phyloP scores from a whole-genome alignment of 1,140 invertebrate species.

The Ceratina japonica region DNA sequence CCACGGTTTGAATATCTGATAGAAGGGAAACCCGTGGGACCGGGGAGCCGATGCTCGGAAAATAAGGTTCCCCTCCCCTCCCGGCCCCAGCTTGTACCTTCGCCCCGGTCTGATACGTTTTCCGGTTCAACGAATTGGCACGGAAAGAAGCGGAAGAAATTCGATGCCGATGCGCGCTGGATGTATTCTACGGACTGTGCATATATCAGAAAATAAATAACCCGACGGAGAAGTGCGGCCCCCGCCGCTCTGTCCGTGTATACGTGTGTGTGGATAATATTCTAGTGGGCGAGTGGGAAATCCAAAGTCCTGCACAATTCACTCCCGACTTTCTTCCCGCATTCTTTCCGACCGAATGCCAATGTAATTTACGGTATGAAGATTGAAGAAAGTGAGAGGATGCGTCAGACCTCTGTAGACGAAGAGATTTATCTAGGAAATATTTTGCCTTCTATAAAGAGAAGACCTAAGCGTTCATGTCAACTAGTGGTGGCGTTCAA shows the following conservation, averaged over 20 bases:
- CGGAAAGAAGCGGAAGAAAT: constrained; percentile 37
- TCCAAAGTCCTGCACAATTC: not conserved
- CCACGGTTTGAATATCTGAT: constrained; percentile 50
- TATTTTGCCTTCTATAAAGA: too few species aligned
- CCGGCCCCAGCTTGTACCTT: too few species aligned
- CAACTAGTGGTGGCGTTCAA: too few species aligned
- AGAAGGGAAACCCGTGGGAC: constrained; percentile 43
- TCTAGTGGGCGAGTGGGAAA: constrained; percentile 3
- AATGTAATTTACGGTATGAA: not conserved
- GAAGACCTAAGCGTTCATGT: too few species aligned
- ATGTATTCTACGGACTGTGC: constrained; percentile 41
- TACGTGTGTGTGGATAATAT: constrained; percentile 24
- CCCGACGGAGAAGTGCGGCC: constrained; percentile 23
- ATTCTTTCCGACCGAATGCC: too few species aligned
- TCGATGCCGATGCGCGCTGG: constrained; percentile 41
- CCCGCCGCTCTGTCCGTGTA: not conserved
- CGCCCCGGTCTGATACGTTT: constrained; percentile 36
- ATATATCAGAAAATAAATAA: constrained; percentile 48
- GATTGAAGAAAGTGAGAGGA: not conserved
- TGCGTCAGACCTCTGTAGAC: too few species aligned
- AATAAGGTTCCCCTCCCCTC: constrained; percentile 33
- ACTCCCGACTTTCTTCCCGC: too few species aligned
- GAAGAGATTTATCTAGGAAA: too few species aligned
- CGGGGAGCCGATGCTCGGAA: constrained; percentile 42
- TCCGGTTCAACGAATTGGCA: constrained; percentile 47